These are phyloP conservation scores for Mythimna albipuncta DNA, from an alignment of 2,888 invertebrate genomes.

Conservation along the genomic window DNA sequence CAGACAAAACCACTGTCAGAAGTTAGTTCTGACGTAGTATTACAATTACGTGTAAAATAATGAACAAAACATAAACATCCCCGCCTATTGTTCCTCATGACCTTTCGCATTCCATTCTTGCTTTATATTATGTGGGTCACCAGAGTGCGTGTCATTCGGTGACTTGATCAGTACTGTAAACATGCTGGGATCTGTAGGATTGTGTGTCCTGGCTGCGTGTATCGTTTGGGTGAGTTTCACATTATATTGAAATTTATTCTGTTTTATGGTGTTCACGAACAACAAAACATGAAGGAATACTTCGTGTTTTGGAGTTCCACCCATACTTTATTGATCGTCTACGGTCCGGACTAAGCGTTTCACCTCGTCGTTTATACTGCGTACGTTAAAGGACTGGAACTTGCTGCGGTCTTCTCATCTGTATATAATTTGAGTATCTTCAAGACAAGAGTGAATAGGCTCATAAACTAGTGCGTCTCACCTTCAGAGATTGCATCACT, in stretches of 20 bases:
- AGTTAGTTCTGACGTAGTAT: background rate
- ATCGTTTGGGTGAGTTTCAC: slow-evolving; percentile 17
- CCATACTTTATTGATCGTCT: too few relatives aligned
- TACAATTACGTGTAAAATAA: background rate
- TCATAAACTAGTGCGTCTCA: too few relatives aligned
- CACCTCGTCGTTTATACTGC: too few relatives aligned
- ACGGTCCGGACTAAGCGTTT: too few relatives aligned
- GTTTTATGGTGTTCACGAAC: background rate
- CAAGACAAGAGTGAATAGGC: too few relatives aligned
- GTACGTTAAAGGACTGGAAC: too few relatives aligned
- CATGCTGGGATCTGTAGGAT: background rate
- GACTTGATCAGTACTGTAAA: too few relatives aligned
- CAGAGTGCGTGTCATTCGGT: background rate
- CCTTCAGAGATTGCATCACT: too few relatives aligned
- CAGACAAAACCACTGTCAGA: background rate
- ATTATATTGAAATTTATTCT: background rate
- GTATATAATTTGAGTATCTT: too few relatives aligned
- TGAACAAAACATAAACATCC: background rate
- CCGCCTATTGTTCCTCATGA: background rate
- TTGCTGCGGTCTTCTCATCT: too few relatives aligned
- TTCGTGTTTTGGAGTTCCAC: too few relatives aligned
- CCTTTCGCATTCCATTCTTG: background rate
- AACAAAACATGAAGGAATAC: too few relatives aligned
- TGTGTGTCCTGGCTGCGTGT: background rate
- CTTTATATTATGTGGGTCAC: background rate